Base-by-base conservation (phyloP, 2,797 vertebrate species). In the Coracias cyanogaster region DNA sequence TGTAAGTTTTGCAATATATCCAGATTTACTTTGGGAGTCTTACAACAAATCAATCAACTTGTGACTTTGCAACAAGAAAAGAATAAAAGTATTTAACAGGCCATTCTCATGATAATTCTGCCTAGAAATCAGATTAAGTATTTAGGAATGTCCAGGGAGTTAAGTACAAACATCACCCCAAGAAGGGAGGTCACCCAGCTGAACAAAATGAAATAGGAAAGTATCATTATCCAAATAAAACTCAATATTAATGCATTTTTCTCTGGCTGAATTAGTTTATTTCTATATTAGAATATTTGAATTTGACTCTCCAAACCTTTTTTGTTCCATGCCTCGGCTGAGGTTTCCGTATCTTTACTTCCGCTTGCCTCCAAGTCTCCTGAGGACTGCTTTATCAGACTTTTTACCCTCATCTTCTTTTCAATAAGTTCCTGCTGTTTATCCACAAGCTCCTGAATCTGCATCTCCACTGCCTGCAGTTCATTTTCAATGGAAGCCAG, bases 381-480 rank as follows among this genome's bases (percentile, higher is more conserved):
- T 8, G 98, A 98, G 78, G 98, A 97, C 24, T 98, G 97, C 52
- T 98, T 98, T 91, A 99, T 98, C 78, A 94, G 97, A 71, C 95
- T 98, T 67, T 99, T 97, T 24, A 99, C 90, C 10, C 92, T 85
- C 3, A 76, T 97, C 96, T 98, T 99, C 74, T 97, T 98, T 43
- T 98, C 85, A 15, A 97, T 97, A 45, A 99, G 98, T 15, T 98
- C 98, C 2, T 98, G 87, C 86, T 99, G 99, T 67, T 98, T 99
- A 96, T 99, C 98, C 88, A 98, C 96, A 22, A 99, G 98, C 78
- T 99, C 99, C 24, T 99, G 92, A 22, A 99, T 98, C 98, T 99
- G 99, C 80, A 99, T 94, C 93, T 99, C 99, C 93, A 99, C 97
- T 15, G 97, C 87, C 76, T 99, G 98, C 35, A 99, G 97, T 93